A percentile compares a stretch with the other conserved stretches of the same genome.
Conservation (phyloP, 2,888 invertebrate genomes). For the Nomada ferruginata region DNA sequence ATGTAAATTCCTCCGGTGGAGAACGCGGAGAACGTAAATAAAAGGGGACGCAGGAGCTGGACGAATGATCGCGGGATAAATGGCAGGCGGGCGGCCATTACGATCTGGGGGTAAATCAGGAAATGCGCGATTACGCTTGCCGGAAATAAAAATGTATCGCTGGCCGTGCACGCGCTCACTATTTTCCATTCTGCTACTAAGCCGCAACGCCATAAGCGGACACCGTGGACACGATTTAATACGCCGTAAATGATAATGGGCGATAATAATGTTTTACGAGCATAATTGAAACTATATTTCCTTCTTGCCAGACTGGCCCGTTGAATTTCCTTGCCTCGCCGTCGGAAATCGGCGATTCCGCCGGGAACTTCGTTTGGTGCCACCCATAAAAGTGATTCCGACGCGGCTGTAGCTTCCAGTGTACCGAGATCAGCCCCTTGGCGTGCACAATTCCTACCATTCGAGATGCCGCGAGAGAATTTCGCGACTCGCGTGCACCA, state of each 20-base stretch:
- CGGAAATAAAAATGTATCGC: conserved; percentile 52
- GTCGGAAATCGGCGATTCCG: background rate
- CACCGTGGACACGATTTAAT: conserved; percentile 49
- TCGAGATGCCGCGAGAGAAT: background rate
- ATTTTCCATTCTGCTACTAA: conserved; percentile 35
- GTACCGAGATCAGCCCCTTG: background rate
- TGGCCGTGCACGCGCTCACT: conserved; percentile 3
- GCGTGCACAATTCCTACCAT: background rate
- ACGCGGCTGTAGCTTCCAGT: background rate
- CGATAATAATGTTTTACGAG: conserved; percentile 58
- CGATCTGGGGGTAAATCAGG: conserved; percentile 52
- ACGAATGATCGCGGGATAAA: conserved; percentile 17
- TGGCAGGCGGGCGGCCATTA: conserved; percentile 29
- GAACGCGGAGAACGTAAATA: conserved; percentile 26
- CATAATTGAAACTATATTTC: conserved; percentile 57
- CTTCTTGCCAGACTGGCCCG: conserved; percentile 1
- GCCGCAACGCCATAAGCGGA: conserved; percentile 50
- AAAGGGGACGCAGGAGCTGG: conserved; percentile 13
- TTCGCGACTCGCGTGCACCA: background rate
- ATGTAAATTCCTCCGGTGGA: conserved; percentile 27
- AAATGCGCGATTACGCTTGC: conserved; percentile 47
- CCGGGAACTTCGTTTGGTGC: background rate
- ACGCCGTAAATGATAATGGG: conserved; percentile 50
- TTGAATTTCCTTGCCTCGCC: background rate
- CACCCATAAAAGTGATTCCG: background rate